Evolutionary conservation across 2,888 invertebrate genomes (phyloP).

Genomic region (Synanthedon formicaeformis): DNA sequence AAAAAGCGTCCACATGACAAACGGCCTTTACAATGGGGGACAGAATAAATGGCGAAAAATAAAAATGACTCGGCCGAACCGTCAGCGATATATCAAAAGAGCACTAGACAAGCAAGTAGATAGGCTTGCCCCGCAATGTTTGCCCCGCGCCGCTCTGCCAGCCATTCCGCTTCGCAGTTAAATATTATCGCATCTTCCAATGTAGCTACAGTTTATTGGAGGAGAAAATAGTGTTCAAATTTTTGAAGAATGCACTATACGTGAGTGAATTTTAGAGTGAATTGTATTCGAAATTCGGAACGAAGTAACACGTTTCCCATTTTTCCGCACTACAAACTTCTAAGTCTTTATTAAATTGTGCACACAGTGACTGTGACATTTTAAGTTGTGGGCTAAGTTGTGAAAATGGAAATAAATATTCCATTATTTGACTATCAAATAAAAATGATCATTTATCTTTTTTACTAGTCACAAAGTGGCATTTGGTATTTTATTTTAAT

Average conservation of each 20-base stretch:
- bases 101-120: constrained; percentile 2
- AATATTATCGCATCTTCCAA: constrained; percentile 4
- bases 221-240: too few relatives aligned
- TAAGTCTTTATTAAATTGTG: too few relatives aligned
- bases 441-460: too few relatives aligned
- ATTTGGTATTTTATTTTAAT: too few relatives aligned
- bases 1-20: neutral
- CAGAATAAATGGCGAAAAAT: constrained; percentile 1
- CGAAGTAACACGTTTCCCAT: too few relatives aligned
- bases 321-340: too few relatives aligned
- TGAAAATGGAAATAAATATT: neutral
- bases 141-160: constrained; percentile 1
- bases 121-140: constrained; percentile 1
- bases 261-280: too few relatives aligned
- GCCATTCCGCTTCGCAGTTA: constrained; percentile 3
- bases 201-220: neutral
- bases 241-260: too few relatives aligned
- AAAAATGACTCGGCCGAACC: constrained; percentile 2
- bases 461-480: too few relatives aligned
- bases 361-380: too few relatives aligned
- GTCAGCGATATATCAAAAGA: constrained; percentile 6
- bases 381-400: neutral
- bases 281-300: too few relatives aligned
- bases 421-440: too few relatives aligned
- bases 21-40: constrained; percentile 1